Evolutionary conservation across 2,797 vertebrate genomes (phyloP).

Genomic region (Gambelia wislizenii): DNA sequence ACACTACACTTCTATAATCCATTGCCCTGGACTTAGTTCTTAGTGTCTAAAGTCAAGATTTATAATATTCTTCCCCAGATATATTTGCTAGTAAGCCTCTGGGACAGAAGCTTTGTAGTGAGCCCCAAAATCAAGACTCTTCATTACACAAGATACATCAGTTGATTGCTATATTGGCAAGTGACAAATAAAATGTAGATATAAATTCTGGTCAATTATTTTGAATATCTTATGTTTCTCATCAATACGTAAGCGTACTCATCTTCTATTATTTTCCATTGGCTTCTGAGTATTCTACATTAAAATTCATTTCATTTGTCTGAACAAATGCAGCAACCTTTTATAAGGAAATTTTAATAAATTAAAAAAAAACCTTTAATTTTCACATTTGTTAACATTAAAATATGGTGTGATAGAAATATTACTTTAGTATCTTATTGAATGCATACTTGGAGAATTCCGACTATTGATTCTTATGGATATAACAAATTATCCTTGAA

Average conservation of each 20-base stretch:
- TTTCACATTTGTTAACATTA: background rate
- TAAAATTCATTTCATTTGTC: background rate
- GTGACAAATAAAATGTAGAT: too few relatives aligned
- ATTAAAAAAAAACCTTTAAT: background rate
- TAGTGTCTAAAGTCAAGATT: background rate
- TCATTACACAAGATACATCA: background rate
- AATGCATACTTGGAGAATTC: background rate
- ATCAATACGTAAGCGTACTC: background rate
- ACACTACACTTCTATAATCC: background rate
- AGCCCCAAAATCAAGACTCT: background rate
- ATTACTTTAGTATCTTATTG: too few relatives aligned
- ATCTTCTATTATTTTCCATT: background rate
- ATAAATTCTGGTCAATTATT: background rate
- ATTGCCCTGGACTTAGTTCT: background rate
- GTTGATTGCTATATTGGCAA: background rate
- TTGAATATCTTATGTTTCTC: background rate
- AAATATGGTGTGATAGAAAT: too few relatives aligned
- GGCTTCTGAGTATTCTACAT: background rate
- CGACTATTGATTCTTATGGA: background rate
- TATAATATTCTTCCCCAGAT: background rate
- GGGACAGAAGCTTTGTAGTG: background rate
- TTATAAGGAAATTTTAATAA: background rate
- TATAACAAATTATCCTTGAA: background rate
- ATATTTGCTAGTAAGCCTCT: background rate
- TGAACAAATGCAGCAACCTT: too few relatives aligned